Conservation (phyloP, 2,113 vertebrate genomes). For the Pterocles burchelli region DNA sequence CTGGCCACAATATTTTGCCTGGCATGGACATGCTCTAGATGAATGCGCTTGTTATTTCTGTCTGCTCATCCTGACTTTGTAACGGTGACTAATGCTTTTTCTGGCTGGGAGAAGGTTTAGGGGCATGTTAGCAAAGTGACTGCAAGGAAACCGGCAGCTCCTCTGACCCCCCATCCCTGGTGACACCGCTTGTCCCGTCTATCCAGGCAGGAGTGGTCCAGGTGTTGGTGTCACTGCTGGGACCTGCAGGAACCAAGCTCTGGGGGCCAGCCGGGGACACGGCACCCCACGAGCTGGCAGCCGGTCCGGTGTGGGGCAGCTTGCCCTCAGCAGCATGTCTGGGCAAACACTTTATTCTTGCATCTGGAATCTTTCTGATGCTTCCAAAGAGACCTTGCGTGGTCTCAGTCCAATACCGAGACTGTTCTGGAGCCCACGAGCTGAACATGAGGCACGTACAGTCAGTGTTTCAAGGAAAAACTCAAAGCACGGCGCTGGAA, state of each 20-base stretch:
- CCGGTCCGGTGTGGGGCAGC: background rate
- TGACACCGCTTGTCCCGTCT: background rate
- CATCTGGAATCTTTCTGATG: background rate
- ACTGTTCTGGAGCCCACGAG: rapidly evolving
- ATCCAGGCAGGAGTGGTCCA: background rate
- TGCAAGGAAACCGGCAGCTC: background rate
- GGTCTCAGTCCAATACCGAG: background rate
- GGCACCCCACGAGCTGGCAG: background rate
- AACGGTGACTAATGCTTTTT: conserved; percentile 46
- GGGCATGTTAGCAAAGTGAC: conserved; percentile 19
- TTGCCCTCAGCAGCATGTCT: background rate
- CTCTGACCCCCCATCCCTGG: background rate
- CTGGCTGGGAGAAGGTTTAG: conserved; percentile 4
- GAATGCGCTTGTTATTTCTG: conserved; percentile 16
- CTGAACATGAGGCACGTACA: background rate
- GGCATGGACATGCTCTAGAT: conserved; percentile 12
- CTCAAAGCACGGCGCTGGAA: background rate
- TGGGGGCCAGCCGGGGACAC: background rate
- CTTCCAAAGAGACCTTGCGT: rapidly evolving
- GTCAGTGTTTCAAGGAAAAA: background rate
- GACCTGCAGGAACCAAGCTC: background rate
- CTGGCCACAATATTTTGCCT: conserved; percentile 36
- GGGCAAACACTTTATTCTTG: background rate
- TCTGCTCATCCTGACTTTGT: conserved; percentile 47
- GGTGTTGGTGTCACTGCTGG: background rate